Percentiles rank a stretch among this genome's conserved stretches.
Conservation (phyloP, 2,797 vertebrate species). For the Mergus octosetaceus region DNA sequence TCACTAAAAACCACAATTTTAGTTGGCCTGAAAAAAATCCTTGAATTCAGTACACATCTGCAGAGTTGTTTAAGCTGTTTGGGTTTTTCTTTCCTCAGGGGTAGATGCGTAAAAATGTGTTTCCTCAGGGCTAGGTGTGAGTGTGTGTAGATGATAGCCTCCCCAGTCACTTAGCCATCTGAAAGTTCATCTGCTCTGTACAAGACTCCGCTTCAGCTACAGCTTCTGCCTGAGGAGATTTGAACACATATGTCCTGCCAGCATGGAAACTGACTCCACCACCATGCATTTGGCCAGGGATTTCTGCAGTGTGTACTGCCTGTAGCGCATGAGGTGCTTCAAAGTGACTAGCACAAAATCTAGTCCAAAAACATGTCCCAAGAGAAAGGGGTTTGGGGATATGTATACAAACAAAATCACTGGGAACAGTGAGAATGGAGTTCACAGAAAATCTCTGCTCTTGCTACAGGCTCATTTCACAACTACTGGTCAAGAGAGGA, state of each 20-base stretch:
- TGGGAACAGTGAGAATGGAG: background rate
- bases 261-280: accelerated
- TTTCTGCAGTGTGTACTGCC: background rate
- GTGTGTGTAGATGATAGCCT: background rate
- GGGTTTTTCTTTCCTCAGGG: background rate
- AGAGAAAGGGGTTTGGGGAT: background rate
- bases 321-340: background rate
- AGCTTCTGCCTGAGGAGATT: background rate
- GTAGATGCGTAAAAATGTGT: background rate
- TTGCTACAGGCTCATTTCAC: background rate
- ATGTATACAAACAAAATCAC: background rate
- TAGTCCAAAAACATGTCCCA: background rate
- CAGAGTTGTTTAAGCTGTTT: background rate
- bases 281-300: background rate
- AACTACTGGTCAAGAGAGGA: background rate
- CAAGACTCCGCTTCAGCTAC: background rate
- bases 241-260: background rate
- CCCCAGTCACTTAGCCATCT: accelerated
- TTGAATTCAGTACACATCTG: constrained; percentile 15
- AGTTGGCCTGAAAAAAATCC: constrained; percentile 30
- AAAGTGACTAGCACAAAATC: background rate
- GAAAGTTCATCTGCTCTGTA: background rate
- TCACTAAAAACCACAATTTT: constrained; percentile 16
- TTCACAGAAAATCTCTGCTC: background rate
- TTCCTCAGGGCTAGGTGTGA: background rate